Evolutionary conservation across 2,888 invertebrate species (phyloP), one percentile per base, ranked within the genome.

Genomic region (Ennomos quercinarius): DNA sequence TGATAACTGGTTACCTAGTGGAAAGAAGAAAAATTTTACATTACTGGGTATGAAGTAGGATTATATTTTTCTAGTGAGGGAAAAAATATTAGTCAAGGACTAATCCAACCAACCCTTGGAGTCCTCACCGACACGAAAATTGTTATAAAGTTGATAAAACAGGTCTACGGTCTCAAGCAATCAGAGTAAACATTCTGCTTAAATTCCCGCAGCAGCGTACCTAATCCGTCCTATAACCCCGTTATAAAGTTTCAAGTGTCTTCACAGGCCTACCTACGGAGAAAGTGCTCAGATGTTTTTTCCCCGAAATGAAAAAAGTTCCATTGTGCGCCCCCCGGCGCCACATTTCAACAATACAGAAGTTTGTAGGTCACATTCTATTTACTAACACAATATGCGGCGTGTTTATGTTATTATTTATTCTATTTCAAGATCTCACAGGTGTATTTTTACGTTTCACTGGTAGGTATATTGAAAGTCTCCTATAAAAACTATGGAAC

Each of bases 221-320:
- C 49, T 54, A 59, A 59, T 59, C 49, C 49, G 34, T 59, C 48
- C 40, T 44, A 51, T 51, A 55, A 43, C 51, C 45, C 53, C 35
- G 51, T 55, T 56, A 48, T 47, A 61, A 61, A 61, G 60, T 61
- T 61, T 47, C 46, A 57, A 61, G 57, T 57, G 54, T 44, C 51
- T 56, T 55, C 46, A 55, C 51, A 61, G 37, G 46, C 45, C 37
- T 61, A 49, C 56, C 53, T 50, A 54, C 53, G 36, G 27, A 37
- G 40, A 52, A 49, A 57, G 44, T 65, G 63, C 59, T 61, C 64
- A 66, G 50, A 67, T 71, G 68, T 63, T 58, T 71, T 71, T 73
- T 64, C 63, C 71, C 59, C 71, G 68, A 83, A 81, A 86, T 86
- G 81, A 84, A 84, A 86, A 84, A 86, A 86, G 83, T 86, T 84